Base-by-base conservation (phyloP, 2,888 invertebrate species). In the Drosophila sordidula region DNA sequence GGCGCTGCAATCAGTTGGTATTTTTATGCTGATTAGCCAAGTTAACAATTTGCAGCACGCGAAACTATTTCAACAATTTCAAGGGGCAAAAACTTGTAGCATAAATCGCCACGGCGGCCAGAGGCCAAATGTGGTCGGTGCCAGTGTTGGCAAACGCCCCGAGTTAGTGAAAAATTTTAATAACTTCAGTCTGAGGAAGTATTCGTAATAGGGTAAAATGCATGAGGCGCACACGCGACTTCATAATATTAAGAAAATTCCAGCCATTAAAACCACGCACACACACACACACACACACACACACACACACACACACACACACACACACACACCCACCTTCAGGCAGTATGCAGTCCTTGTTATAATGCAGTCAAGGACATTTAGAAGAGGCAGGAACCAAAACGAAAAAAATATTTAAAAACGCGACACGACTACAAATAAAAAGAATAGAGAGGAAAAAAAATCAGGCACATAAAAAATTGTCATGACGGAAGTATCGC, bases 31-130 rank as follows among this genome's bases (percentile, higher is more conserved):
- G 83, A 83, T 83, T 83, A 83, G 81, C 69, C 66, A 75, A 51
- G 79, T 79, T 83, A 83, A 87, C 84, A 83, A 83, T 83, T 87
- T 83, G 50, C 75, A 66, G 70, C 83, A 86, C 83, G 83, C 83
- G 79, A 83, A 83, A 83, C 81, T 84, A 87, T 83, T 84, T 86
- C 62, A 79, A 70, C 63, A 68, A 68, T 75, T 70, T 69, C 26
- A 41, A 41, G 45, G 58, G 52, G 41, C 57, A 58, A 49, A 47
- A 78, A 76, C 76, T 74, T 74, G 62, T 65, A 75, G 61, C 80
- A 83, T 83, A 86, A 71, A 73, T 80, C 66, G 81, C 65, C 46
- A 42, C 34, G 44, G 57, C 46, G 42, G 45, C 47, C 57, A 45
- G 38, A 46, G 46, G 42, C 34, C 54, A 29, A 45, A 38, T 39